A percentile compares a stretch with the other conserved stretches of the same genome.
Evolutionary conservation across 2,888 invertebrate species (phyloP).

Genomic region (Lysandra coridon): DNA sequence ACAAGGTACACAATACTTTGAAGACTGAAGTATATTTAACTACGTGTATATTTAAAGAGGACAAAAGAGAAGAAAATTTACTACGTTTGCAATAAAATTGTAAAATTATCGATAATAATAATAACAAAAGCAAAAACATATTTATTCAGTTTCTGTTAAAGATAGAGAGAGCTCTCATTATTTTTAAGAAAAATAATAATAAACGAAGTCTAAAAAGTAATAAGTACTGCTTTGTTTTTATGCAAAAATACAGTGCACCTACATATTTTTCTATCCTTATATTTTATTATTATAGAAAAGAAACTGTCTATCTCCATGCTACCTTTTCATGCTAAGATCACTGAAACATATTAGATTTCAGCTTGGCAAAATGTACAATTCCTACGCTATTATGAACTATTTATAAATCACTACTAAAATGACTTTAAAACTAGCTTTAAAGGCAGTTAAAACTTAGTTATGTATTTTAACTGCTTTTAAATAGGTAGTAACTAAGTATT

Average conservation of each 20-base stretch:
- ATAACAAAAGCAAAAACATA: background rate
- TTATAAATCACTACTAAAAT: background rate
- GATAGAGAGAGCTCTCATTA: background rate
- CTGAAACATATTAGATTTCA: too few species aligned
- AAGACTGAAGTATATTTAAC: background rate
- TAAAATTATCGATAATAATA: too few species aligned
- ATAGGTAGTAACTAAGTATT: background rate
- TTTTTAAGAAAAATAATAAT: background rate
- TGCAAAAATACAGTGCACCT: too few species aligned
- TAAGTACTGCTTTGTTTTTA: too few species aligned
- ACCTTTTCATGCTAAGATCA: too few species aligned
- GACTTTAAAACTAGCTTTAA: conserved; percentile 45
- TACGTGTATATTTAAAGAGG: background rate
- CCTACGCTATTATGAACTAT: background rate
- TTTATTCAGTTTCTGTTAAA: background rate
- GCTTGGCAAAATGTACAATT: background rate
- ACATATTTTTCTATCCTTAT: too few species aligned
- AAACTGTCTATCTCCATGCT: too few species aligned
- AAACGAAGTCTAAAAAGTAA: background rate
- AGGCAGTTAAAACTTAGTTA: conserved; percentile 40
- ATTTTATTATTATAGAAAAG: too few species aligned
- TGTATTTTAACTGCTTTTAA: conserved; percentile 29
- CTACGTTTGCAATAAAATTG: too few species aligned
- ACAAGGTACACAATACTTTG: background rate
- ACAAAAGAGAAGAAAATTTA: background rate